Base-by-base conservation (phyloP, 1,140 invertebrate genomes). In the Polypedilum pembai region DNA sequence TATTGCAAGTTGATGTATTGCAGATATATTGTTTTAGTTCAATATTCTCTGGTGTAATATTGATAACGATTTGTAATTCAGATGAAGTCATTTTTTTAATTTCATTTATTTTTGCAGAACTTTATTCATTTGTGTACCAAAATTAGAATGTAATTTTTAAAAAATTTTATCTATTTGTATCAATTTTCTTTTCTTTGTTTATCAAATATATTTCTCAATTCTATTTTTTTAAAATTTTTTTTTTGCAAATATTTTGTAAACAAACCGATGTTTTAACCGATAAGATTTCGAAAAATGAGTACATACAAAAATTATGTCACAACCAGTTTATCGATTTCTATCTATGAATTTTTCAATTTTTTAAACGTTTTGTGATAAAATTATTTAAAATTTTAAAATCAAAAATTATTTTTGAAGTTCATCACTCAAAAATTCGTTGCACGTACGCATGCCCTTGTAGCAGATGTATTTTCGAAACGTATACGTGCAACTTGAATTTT, bases 21-120 rank as follows among this genome's bases (percentile, higher is more conserved):
- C 65, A 69, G 3, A 69, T 69, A 21, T 69, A 69, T 69, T 69
- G n/a, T 5, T 69, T 69, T 18, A 18, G 7, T 69, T 69, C 65
- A 20, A 69, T 69, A 21, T 69, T 69, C 0, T 21, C 20, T 4
- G 65, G 20, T 69, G 65, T 21, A 7, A 69, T 56, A 4, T 56
- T 3, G 12, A 56, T 56, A 4, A 56, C n/a, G 12, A 56, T 56
- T 4, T 56, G 7, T 4, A 56, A 15, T n/a, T 56, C 45, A 4
- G n/a, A 33, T 33, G 24, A 33, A 33, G 24, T 33, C 24, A 33
- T 33, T 33, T 45, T 15, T 45, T 45, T 12, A 41, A 7, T 41
- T 10, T 41, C 15, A 8, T 45, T 45, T 45, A 45, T 45, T 45
- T 45, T 10, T n/a, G n/a, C n/a, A n/a, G n/a, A n/a, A n/a, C n/a